Base-by-base conservation (phyloP, 2,797 vertebrate species). In the Vireo griseus region DNA sequence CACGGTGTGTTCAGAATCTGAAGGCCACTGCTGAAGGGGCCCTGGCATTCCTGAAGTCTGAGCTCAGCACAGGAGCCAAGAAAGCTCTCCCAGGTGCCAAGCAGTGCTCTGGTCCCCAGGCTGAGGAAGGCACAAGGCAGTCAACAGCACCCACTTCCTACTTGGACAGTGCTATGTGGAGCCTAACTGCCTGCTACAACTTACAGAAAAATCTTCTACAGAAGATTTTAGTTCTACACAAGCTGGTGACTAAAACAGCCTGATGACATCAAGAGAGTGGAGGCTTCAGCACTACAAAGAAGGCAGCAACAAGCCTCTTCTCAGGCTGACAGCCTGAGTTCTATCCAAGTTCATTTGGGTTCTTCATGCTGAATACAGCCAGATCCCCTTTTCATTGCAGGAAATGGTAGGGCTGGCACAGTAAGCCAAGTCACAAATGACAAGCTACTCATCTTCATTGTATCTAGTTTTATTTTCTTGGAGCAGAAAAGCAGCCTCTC, bases 21-120 rank as follows among this genome's bases (percentile, higher is more conserved):
- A 73, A 47, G 47, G 47, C 22, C 33, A 35, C 15, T 24, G 31
- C 37, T 24, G 24, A n/a, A 39, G 48, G 35, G 52, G 31, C 28
- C 33, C 42, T 0, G 0, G n/a, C 37, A 33, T 10, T 40, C 17
- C 74, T 12, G 35, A 68, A 55, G 54, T 4, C 7, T 0, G 0
- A n/a, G 48, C 12, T 45, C 3, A 5, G 68, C 33, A 68, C 35
- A 20, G 42, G 17, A 44, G 59, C 48, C 59, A 61, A 55, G 45
- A 29, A 73, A 57, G 40, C 72, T 55, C 42, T 42, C 35, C 33
- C 45, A 26, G 40, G 10, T 8, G 54, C 83, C 33, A 10, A 45
- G 71, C 50, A 40, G 25, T 1, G 16, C 89, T 62, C 51, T 16
- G 61, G n/a, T 21, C 21, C 66, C 45, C 11, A 15, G 40, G 75